Conservation (phyloP, 2,888 invertebrate species). For the Lysandra coridon region DNA sequence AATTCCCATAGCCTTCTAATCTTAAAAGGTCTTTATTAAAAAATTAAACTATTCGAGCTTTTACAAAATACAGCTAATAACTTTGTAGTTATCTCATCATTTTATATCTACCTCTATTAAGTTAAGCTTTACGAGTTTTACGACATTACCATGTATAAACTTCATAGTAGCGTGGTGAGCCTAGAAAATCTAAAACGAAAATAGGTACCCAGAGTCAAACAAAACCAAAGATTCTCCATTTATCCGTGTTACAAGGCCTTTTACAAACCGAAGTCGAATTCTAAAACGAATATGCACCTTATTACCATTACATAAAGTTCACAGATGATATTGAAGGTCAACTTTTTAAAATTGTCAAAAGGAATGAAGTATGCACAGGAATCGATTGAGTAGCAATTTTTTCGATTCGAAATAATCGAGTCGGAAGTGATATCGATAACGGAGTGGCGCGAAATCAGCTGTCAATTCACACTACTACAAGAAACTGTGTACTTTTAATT, state of each 20-base stretch:
- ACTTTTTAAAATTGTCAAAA: constrained; percentile 21
- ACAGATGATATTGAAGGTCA: neutral
- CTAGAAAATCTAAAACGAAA: constrained; percentile 12
- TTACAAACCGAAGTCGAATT: neutral
- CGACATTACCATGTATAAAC: neutral
- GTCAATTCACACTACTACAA: constrained; percentile 39
- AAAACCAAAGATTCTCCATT: constrained; percentile 15
- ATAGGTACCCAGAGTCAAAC: constrained; percentile 7
- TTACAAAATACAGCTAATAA: too few relatives aligned
- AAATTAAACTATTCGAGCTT: too few relatives aligned
- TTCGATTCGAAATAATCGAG: constrained; percentile 46
- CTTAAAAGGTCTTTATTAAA: too few relatives aligned
- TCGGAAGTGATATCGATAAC: constrained; percentile 41
- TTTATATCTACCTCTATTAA: too few relatives aligned
- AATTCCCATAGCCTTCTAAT: too few relatives aligned
- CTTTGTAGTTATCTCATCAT: too few relatives aligned
- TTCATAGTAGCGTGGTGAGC: neutral
- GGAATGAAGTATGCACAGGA: constrained; percentile 35
- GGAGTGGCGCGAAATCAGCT: constrained; percentile 42
- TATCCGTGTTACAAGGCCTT: neutral
- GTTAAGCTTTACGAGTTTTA: too few relatives aligned
- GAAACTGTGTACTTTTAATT: constrained; percentile 14
- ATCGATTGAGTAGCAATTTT: constrained; percentile 42
- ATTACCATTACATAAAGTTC: neutral
- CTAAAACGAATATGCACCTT: neutral